Base-by-base conservation (phyloP, 2,113 vertebrate genomes). In the Nibea coibor region DNA sequence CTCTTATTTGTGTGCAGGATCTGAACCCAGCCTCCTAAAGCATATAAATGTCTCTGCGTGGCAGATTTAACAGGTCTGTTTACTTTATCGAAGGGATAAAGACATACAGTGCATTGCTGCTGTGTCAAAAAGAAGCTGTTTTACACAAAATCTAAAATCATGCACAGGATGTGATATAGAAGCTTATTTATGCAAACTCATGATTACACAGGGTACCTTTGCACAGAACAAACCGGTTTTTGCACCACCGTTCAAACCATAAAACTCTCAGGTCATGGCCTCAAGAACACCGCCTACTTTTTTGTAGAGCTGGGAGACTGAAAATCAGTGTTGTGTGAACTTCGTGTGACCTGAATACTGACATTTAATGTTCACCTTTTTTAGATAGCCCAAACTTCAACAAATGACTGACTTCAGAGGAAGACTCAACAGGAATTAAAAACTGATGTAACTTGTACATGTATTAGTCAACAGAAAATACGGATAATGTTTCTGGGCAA, bases 151-250 rank as follows among this genome's bases (percentile, higher is more conserved):
- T 63, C 26, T 31, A 42, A 64, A 47, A 51, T 58, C n/a, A 65
- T 53, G 35, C 31, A 59, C 14, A 15, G 19, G 22, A 15, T 2
- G 14, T 19, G 1, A 39, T 31, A 24, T 4, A 48, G 22, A 58
- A 39, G 35, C 2, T 4, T 5, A 19, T 20, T 51, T 67, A 12
- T 84, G 65, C 81, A 84, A 68, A 72, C 64, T 82, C 83, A 83
- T 43, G 71, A 15, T 42, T 17, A 50, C 26, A 0, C 31, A 8
- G 45, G 5, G 10, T 3, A 57, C 56, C 70, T 75, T 26, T 73
- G 57, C 42, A 14, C 43, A 42, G 20, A 39, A 24, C 7, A 57
- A 78, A 20, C 31, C 2, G 16, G 16, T 28, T 78, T 17, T 14
- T 20, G n/a, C 26, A 9, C 20, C 1, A 14, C 0, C n/a, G 61